Evolutionary conservation across 2,797 vertebrate species (phyloP).

Genomic region (Taenioides sp.): DNA sequence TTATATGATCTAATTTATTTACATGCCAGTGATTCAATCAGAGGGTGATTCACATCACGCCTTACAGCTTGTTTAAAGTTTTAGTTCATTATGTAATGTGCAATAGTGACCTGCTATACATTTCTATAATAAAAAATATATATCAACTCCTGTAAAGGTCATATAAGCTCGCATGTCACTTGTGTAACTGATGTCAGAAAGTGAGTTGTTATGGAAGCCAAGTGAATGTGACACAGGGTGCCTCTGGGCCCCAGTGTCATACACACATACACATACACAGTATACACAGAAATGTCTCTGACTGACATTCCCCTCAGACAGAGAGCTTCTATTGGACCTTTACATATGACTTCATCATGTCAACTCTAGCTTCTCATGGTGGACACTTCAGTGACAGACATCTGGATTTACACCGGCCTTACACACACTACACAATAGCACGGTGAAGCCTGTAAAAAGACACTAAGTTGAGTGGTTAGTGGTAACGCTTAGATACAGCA

Average conservation of each 20-base stretch:
- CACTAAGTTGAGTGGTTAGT: neutral
- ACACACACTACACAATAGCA: constrained; percentile 4
- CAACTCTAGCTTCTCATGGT: constrained; percentile 31
- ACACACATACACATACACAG: constrained; percentile 23
- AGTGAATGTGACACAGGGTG: constrained; percentile 34
- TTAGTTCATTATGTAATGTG: neutral
- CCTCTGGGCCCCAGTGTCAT: constrained; percentile 30
- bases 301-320: constrained; percentile 49
- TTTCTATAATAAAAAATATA: neutral
- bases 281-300: constrained; percentile 21
- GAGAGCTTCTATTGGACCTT: constrained; percentile 21
- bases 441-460: neutral
- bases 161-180: constrained; percentile 11
- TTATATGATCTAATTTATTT: neutral
- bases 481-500: neutral
- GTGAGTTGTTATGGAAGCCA: constrained; percentile 9
- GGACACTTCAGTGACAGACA: neutral
- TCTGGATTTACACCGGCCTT: neutral
- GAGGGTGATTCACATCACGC: neutral
- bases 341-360: constrained; percentile 34
- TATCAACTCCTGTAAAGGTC: constrained; percentile 19
- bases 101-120: neutral
- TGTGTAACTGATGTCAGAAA: constrained; percentile 30
- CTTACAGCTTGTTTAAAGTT: neutral
- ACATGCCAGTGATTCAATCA: neutral